A percentile compares a stretch with the other conserved stretches of the same genome.
phyloP scores from a whole-genome alignment of 2,888 invertebrate genomes.

The Parascotia fuliginaria region DNA sequence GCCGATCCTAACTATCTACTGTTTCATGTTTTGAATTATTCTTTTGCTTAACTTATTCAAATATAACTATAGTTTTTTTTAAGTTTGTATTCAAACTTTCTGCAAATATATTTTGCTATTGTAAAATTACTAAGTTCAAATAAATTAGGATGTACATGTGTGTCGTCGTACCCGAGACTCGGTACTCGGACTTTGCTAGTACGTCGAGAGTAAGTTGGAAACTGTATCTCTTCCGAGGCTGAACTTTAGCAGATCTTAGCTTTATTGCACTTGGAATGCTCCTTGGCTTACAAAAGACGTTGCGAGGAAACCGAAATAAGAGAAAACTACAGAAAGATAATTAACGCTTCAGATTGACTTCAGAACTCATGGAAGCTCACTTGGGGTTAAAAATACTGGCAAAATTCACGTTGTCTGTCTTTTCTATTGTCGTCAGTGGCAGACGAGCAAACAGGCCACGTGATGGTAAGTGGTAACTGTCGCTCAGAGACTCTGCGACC shows the following conservation, averaged over 20 bases:
- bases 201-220: slow-evolving; percentile 30
- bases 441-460: no score
- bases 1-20: slow-evolving; percentile 33
- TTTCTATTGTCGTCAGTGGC: no score
- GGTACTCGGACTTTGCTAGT: slow-evolving; percentile 30
- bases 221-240: slow-evolving; percentile 34
- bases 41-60: slow-evolving; percentile 5
- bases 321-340: slow-evolving; percentile 13
- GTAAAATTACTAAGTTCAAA: slow-evolving; percentile 31
- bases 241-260: slow-evolving; percentile 36
- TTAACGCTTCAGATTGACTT: slow-evolving; percentile 17
- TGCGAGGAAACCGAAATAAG: slow-evolving; percentile 19
- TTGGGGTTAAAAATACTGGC: slow-evolving; percentile 9
- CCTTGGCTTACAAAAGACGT: slow-evolving; percentile 21
- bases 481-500: no score
- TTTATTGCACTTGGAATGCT: slow-evolving; percentile 36
- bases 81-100: no score
- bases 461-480: no score
- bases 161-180: slow-evolving; percentile 25
- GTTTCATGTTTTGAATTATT: slow-evolving; percentile 14
- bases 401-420: background rate
- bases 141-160: slow-evolving; percentile 23
- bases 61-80: background rate
- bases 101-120: no score
- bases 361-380: slow-evolving; percentile 8